Evolutionary conservation across 2,113 vertebrate species (phyloP), one percentile per base, ranked within the genome.

Genomic region (Cottus gobio): DNA sequence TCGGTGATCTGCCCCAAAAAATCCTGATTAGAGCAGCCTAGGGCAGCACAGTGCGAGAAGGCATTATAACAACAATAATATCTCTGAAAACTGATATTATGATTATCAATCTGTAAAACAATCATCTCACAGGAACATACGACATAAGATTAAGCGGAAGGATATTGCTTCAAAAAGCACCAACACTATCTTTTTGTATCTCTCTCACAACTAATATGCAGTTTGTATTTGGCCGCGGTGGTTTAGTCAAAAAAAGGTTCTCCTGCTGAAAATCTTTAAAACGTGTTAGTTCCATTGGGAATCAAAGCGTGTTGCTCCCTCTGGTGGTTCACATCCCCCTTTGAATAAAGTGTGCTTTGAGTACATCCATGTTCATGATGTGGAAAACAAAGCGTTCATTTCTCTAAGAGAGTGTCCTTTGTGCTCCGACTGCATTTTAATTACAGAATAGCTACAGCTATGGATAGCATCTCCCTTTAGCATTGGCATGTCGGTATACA

Each of bases 271-370:
- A 63, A 58, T 73, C 50, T 31, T 58, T 7, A 58, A 20, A 31
- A 31, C 31, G 2, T 30, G 28, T 18, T 39, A 62, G 66, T 57
- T 82, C 63, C 28, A 24, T 6, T n/a, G 75, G 77, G 77, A 85
- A 72, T 79, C 66, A 85, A 77, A 89, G 76, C 77, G 69, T 72
- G 77, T 65, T 85, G 85, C 89, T 85, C 84, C 83, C 89, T 90
- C 86, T 90, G 81, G 80, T 91, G 85, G 81, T 54, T 83, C 69
- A 77, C 50, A 3, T 48, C 44, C 73, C 77, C 65, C 80, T 83
- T 57, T 80, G 71, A 68, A 71, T 65, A 5, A 63, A 78, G 71
- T 63, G 28, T 70, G 48, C 36, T 73, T 57, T 28, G 31, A 28
- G 18, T 26, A 68, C 67, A 68, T 52, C 28, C 24, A 42, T 58